Conservation (phyloP, 2,888 invertebrate genomes). For the Drosophila macrothrix region DNA sequence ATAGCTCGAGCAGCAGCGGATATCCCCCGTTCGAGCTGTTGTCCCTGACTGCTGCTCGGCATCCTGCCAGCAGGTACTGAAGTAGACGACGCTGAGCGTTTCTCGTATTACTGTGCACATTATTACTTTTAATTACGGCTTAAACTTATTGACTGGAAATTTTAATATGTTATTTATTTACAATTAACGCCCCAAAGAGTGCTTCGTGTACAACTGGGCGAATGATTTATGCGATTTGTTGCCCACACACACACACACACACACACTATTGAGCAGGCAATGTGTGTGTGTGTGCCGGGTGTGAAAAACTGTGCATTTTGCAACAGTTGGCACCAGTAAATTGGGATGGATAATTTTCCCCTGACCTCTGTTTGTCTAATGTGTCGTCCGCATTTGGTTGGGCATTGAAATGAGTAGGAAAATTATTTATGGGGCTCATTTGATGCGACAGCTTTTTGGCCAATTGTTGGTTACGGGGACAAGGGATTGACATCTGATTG, state of each 20-base stretch:
- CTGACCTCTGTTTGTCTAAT: conserved; percentile 47
- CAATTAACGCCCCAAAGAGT: conserved; percentile 71
- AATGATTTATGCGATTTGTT: conserved; percentile 74
- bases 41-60: conserved; percentile 34
- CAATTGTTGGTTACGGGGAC: conserved; percentile 41
- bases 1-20: conserved; percentile 28
- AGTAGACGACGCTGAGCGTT: conserved; percentile 22
- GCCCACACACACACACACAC: conserved; percentile 17
- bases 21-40: conserved; percentile 1
- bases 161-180: conserved; percentile 82
- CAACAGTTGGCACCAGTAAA: conserved; percentile 72
- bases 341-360: conserved; percentile 24
- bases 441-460: conserved; percentile 71
- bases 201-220: conserved; percentile 71
- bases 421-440: conserved; percentile 77
- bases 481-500: conserved; percentile 15
- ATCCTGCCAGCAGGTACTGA: conserved; percentile 65
- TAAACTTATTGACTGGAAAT: conserved; percentile 81
- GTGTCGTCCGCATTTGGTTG: conserved; percentile 54
- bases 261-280: conserved; percentile 18
- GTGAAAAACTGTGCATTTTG: conserved; percentile 50
- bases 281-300: conserved; percentile 14
- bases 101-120: conserved; percentile 55
- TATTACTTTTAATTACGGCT: conserved; percentile 81
- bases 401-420: conserved; percentile 69